These are phyloP conservation scores for Tetranychus cinnabarinus DNA, from an alignment of 1,140 invertebrate genomes.

Conservation along the genomic window DNA sequence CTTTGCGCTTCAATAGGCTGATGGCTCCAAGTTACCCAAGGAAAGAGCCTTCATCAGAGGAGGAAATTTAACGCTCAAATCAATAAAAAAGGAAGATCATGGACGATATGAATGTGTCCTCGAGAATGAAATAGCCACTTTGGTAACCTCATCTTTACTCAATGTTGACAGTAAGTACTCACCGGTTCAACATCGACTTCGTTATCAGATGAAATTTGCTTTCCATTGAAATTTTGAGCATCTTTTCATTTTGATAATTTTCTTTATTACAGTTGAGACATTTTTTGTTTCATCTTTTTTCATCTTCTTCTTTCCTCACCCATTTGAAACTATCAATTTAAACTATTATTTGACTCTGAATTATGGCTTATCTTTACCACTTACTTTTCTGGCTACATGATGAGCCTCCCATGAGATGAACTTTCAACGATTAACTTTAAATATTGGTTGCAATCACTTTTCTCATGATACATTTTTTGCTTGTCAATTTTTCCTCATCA, in stretches of 20 bases:
- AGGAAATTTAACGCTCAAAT: constrained; percentile 75
- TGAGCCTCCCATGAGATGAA: too few species aligned
- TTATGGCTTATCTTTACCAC: too few species aligned
- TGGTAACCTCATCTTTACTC: constrained; percentile 63
- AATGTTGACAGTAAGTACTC: constrained; percentile 43
- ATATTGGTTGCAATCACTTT: too few species aligned
- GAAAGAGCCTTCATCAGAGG: constrained; percentile 45
- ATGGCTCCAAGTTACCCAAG: constrained; percentile 51
- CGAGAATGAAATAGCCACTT: constrained; percentile 76
- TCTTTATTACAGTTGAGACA: not conserved
- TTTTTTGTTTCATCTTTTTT: not conserved
- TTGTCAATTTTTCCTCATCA: too few species aligned
- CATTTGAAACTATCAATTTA: too few species aligned
- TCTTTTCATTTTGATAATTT: not conserved
- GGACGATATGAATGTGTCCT: constrained; percentile 84
- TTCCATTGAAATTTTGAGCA: not conserved
- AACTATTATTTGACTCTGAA: too few species aligned
- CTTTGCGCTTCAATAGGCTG: constrained; percentile 30
- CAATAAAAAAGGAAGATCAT: constrained; percentile 62
- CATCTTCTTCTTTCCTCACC: too few species aligned
- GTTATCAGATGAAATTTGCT: not conserved
- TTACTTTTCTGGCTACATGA: too few species aligned
- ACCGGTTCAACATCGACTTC: not conserved
- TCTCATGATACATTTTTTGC: too few species aligned
- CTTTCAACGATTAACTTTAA: too few species aligned